Evolutionary conservation across 2,113 vertebrate species (phyloP), one percentile per base, ranked within the genome.

Genomic region (Hippocampus guttulatus): DNA sequence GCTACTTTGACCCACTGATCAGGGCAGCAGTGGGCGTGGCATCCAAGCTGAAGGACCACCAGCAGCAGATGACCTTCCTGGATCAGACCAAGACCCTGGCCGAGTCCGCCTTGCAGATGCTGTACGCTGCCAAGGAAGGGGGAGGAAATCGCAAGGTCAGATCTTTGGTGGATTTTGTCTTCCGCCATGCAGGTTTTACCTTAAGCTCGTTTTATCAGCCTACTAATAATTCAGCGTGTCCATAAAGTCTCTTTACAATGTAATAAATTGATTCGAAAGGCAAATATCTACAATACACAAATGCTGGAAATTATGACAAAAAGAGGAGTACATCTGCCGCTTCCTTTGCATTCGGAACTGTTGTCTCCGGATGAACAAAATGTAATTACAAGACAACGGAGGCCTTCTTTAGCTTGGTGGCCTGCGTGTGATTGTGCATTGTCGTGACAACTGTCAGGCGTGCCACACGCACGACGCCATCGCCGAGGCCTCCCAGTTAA

Each of bases 11-110:
- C 30, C 97, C 97, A 0, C 79, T 98, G 81, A 94, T 96, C 75
- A 85, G 85, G 74, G 95, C 96, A 0, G 95, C 96, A 0, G 95
- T 98, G 23, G 97, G 97, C 0, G 85, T 98, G 9, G 93, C 96
- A 1, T 99, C 97, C 73, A 98, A 98, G 84, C 90, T 97, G 62
- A 90, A 92, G 12, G 95, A 95, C 81, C 96, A 99, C 88, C 97
- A 98, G 89, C 97, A 98, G 54, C 97, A 99, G 88, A 98, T 99
- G 96, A 98, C 95, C 0, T 92, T 99, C 75, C 68, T 99, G 85
- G 97, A 99, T 90, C 97, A 99, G 92, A 99, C 95, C 54, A 99
- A 99, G 88, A 99, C 97, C 0, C 87, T 99, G 12, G 95, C 97
- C 0, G 97, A 99, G 79, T 99, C 97, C 4, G 94, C 97, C 10